Base-by-base conservation (phyloP, 2,888 invertebrate genomes). In the Callimorpha dominula region DNA sequence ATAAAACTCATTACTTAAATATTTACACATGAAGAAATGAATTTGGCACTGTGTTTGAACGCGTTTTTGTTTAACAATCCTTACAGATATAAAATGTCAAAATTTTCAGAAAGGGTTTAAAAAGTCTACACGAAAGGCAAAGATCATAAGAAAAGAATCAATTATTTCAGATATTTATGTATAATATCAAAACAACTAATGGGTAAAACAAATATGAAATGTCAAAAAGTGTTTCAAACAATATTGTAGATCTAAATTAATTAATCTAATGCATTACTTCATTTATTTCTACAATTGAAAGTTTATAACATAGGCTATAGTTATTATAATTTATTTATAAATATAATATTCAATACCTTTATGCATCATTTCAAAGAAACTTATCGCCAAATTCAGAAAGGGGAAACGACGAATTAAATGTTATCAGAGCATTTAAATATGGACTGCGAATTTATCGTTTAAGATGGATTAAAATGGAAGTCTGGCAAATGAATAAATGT, bases 41-140 rank as follows among this genome's bases (percentile, higher is more conserved):
- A 43, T 15, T 74, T 76, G 81, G 81, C 82, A 82, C 79, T 82
- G 83, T 76, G 68, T 82, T 72, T 72, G 68, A 74, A 79, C 64
- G 78, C 72, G 68, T 50, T 54, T 72, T 52, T 64, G 14, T 62
- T 11, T 69, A 52, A n/a, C 4, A 31, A 14, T 15, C 49, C 8
- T 20, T 6, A 66, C 12, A 60, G 20, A 65, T 63, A 17, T 68
- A 14, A 17, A 31, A 57, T 31, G 31, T 40, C 7, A 40, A 71
- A 68, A 65, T 70, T 75, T 42, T 46, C 43, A 65, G 31, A 71
- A 72, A 60, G 50, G 42, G 52, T 73, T 65, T 49, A 43, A 57
- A 65, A 50, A 66, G 46, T 70, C 15, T 15, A 46, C 52, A 5
- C 62, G 75, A 43, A 54, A 46, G 43, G 43, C 43, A 46, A 46